Percentiles rank a stretch among this genome's conserved stretches.
Evolutionary conservation across 1,140 invertebrate genomes (phyloP).

Genomic region (Fopius arisanus): DNA sequence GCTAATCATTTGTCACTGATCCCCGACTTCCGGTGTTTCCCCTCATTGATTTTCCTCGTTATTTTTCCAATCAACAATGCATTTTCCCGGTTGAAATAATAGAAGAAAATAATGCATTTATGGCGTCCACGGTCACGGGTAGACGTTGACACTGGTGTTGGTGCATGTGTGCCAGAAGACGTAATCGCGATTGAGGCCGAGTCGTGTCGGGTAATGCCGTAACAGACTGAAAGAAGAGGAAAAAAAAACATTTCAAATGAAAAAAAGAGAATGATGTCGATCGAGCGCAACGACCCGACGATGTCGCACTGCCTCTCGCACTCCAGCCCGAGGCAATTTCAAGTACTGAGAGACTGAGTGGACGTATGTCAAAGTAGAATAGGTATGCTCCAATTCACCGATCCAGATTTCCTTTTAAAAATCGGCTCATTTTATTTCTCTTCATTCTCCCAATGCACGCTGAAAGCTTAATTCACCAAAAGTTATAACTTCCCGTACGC

Average conservation of each 20-base stretch:
- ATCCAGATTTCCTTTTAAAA: neutral
- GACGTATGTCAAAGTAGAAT: slow-evolving; percentile 11
- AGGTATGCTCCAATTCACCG: slow-evolving; percentile 8
- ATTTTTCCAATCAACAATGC: too few relatives aligned
- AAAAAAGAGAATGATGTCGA: slow-evolving; percentile 24
- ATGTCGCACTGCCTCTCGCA: slow-evolving; percentile 21
- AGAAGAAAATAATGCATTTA: neutral
- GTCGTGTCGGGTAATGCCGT: slow-evolving; percentile 23
- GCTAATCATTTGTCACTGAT: slow-evolving; percentile 1
- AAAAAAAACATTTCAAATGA: neutral
- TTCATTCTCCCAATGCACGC: neutral
- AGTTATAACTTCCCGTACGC: too few relatives aligned
- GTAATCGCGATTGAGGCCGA: slow-evolving; percentile 28
- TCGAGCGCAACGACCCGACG: slow-evolving; percentile 25
- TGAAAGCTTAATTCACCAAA: too few relatives aligned
- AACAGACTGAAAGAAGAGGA: slow-evolving; percentile 12
- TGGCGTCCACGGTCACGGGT: slow-evolving; percentile 15
- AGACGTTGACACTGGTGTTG: neutral
- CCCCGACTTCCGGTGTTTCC: neutral
- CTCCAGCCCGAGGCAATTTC: slow-evolving; percentile 13
- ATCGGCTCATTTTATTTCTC: neutral
- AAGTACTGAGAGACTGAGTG: slow-evolving; percentile 15
- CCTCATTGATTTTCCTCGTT: neutral
- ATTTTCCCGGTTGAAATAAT: too few relatives aligned
- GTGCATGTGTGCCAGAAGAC: slow-evolving; percentile 17